Base-by-base conservation (phyloP, 2,888 invertebrate species). In the Cancer borealis region DNA sequence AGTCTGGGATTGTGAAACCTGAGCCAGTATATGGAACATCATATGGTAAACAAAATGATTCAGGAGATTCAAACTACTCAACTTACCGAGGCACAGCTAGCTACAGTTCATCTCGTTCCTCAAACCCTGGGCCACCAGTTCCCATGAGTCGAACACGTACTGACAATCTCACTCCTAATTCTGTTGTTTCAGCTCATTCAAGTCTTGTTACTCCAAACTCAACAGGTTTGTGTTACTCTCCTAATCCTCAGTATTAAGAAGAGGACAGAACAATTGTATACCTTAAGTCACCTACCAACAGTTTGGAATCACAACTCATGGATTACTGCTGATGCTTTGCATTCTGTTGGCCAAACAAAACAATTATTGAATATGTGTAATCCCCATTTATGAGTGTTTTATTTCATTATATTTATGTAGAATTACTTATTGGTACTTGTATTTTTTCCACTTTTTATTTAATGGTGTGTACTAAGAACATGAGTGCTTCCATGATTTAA, bases 1-100 rank as follows among this genome's bases (percentile, higher is more conserved):
- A 95, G 54, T 91, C 94, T 17, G 92, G 94, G 14, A 93, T 95
- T 60, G 95, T 95, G 46, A 95, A 95, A 60, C 95, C 95, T 8
- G 95, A 95, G 91, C 95, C 95, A n/a, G 95, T 95, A 46, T 95
- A 95, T 90, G 95, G 95, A 39, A 94, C 87, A 66, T 54, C 94
- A 1, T 93, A 87, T 47, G 73, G 30, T 66, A 93, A 93, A 66
- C 95, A 95, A 45, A 93, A 93, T 45, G 95, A 95, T 89, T 93
- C 94, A 12, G 95, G 93, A 21, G 95, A 95, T 30, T 95, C 94
- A 26, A 94, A 90, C 89, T 95, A 95, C 88, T 95, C 95, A n/a
- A 94, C 95, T 30, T 95, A 95, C 90, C 93, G 95, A n/a, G 95
- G 95, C 21, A 94, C 95, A 30, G 92, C 92, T 17, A 92, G 94